Evolutionary conservation across 2,888 invertebrate species (phyloP), one percentile per base, ranked within the genome.

Genomic region (Tortricodes alternella): DNA sequence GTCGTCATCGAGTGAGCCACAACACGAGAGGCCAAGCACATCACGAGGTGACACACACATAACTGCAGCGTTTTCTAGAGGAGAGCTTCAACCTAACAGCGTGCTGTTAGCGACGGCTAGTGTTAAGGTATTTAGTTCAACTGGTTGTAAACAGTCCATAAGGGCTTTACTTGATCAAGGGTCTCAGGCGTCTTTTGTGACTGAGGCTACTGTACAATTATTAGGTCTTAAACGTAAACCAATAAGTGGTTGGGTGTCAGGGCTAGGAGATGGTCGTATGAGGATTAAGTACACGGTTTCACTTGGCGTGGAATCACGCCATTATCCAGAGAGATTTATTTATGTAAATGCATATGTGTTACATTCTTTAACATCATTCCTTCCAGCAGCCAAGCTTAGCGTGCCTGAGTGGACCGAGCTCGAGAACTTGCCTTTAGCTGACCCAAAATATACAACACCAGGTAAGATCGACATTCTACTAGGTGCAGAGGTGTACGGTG

Each of bases 31-130:
- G 21, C 32, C 13, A 18, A 46, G 21, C 34, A 46, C 32, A 46
- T 19, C 32, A 32, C 44, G 32, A 44, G 44, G 44, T 44, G 44
- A 46, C 19, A 19, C 32, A 8, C 11, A 21, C 3, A 23, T 46
- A 21, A 46, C 46, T 4, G 21, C 46, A 6, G 46, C 46, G 5
- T 46, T 46, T 34, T 46, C 34, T 2, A 44, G 43, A 29, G 43
- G 18, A n/a, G 29, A 6, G 43, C 18, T 44, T 15, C 43, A 44
- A 6, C 43, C 43, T n/a, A 18, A 18, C 6, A 5, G 29, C 2
- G 43, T 44, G 2, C 16, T 44, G 5, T 18, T 44, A 3, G 29
- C 43, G 29, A 44, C 29, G 43, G 43, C 43, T 29, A 18, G 18
- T 18, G 18, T 44, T 18, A 44, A 44, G 43, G 43, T 44, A 44